Evolutionary conservation across 2,113 vertebrate genomes (phyloP).

Genomic region (Thalassoma bifasciatum): DNA sequence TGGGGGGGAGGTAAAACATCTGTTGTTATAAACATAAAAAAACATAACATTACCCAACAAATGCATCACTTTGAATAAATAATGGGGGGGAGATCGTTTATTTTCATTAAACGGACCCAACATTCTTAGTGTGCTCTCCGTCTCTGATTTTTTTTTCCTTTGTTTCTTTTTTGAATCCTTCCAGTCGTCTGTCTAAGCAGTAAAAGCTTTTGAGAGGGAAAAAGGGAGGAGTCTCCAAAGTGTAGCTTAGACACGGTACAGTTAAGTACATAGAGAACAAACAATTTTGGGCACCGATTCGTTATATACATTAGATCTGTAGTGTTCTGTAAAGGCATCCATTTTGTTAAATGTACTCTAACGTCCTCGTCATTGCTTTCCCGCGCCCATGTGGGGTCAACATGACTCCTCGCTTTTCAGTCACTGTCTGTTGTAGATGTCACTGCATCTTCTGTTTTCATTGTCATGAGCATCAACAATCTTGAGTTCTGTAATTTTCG

Average conservation of each 20-base stretch:
- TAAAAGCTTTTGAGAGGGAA: constrained; percentile 80
- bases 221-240: constrained; percentile 72
- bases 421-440: constrained; percentile 78
- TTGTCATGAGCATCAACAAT: constrained; percentile 84
- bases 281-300: constrained; percentile 86
- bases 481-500: constrained; percentile 69
- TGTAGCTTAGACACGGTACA: constrained; percentile 86
- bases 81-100: constrained; percentile 68
- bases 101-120: constrained; percentile 72
- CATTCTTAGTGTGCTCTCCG: constrained; percentile 81
- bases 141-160: constrained; percentile 48
- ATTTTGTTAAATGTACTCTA: constrained; percentile 83
- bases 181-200: constrained; percentile 71
- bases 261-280: constrained; percentile 87
- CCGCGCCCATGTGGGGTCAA: constrained; percentile 61
- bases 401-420: constrained; percentile 63
- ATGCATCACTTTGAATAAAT: constrained; percentile 87
- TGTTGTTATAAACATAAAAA: constrained; percentile 85
- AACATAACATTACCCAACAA: constrained; percentile 85
- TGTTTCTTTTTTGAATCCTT: constrained; percentile 27
- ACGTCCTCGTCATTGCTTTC: constrained; percentile 70
- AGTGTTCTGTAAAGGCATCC: constrained; percentile 89
- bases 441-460: constrained; percentile 78
- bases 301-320: constrained; percentile 87
- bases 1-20: constrained; percentile 77